These are phyloP conservation scores for Lacanobia oleracea DNA, from an alignment of 2,888 invertebrate species.

Conservation along the genomic window DNA sequence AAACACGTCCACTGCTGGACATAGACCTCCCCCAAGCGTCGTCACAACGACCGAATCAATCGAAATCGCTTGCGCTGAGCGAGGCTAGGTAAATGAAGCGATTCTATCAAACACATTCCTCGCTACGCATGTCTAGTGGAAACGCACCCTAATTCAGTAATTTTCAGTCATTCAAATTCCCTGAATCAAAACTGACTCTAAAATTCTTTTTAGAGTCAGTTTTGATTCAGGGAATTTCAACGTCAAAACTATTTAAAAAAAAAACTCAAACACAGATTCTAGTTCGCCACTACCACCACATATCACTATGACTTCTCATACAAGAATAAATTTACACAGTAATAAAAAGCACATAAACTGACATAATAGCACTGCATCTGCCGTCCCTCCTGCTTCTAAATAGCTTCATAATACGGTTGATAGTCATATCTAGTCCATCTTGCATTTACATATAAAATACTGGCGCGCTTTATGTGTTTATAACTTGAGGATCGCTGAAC, in stretches of 20 bases:
- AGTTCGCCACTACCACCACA: constrained; percentile 19
- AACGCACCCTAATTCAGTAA: too few relatives aligned
- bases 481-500: constrained; percentile 46
- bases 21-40: too few relatives aligned
- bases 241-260: not conserved
- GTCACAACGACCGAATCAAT: too few relatives aligned
- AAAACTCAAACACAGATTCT: constrained; percentile 13
- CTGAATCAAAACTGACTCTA: constrained; percentile 11
- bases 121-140: too few relatives aligned
- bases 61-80: too few relatives aligned
- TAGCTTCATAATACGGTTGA: constrained; percentile 65
- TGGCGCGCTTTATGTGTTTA: constrained; percentile 48
- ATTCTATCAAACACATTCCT: too few relatives aligned
- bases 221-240: too few relatives aligned
- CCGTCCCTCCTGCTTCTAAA: constrained; percentile 61
- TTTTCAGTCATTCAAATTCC: not conserved
- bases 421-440: constrained; percentile 62
- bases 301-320: constrained; percentile 23
- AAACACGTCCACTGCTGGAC: too few relatives aligned
- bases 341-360: constrained; percentile 64
- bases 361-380: constrained; percentile 63
- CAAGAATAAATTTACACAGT: constrained; percentile 56
- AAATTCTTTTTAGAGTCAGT: not conserved
- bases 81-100: too few relatives aligned
- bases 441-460: constrained; percentile 56